These are phyloP conservation scores for Collichthys lucidus DNA, from an alignment of 2,113 vertebrate genomes.

Conservation along the genomic window DNA sequence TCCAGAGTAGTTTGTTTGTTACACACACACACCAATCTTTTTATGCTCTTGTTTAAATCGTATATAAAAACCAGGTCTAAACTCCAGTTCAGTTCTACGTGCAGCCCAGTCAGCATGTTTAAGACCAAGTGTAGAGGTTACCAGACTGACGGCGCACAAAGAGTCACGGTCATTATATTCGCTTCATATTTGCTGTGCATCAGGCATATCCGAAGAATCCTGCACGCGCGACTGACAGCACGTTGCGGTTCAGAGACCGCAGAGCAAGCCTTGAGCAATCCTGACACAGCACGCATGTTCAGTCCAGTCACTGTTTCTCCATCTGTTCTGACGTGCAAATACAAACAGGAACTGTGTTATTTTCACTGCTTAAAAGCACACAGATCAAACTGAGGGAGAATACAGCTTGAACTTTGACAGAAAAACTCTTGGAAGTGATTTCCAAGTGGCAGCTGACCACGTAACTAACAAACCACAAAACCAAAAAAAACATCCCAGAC, in stretches of 20 bases:
- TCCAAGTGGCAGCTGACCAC: constrained; percentile 1
- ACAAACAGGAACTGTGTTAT: neutral
- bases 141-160: constrained; percentile 7
- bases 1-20: neutral
- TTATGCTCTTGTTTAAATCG: neutral
- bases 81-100: neutral
- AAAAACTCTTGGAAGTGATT: neutral
- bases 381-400: neutral
- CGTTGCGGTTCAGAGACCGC: constrained; percentile 16
- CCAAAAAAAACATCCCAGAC: neutral
- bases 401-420: constrained; percentile 9
- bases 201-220: constrained; percentile 2
- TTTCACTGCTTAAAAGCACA: neutral
- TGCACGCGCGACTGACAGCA: constrained; percentile 18
- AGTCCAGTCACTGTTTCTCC: neutral
- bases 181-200: constrained; percentile 1
- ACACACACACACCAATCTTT: neutral
- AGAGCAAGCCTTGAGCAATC: constrained; percentile 20
- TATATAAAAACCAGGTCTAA: neutral
- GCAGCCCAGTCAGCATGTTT: neutral
- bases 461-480: neutral
- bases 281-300: constrained; percentile 18
- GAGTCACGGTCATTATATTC: neutral
- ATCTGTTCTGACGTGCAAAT: neutral
- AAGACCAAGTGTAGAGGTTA: constrained; percentile 6